A percentile compares a stretch with the other conserved stretches of the same genome.
Conservation (phyloP, 2,888 invertebrate genomes). For the Oscheius sp. region DNA sequence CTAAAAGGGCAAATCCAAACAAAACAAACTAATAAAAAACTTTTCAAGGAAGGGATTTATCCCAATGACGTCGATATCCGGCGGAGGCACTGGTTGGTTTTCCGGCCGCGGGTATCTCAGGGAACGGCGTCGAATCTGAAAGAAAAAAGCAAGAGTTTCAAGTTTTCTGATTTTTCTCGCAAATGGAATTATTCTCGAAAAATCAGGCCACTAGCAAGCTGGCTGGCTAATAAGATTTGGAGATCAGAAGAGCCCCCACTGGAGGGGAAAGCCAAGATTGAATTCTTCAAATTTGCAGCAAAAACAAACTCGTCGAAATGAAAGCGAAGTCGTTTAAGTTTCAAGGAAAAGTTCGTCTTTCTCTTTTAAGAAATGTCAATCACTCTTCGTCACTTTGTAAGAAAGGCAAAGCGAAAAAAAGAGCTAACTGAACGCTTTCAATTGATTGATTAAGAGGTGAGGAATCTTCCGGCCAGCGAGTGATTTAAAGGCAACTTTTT, state of each 20-base stretch:
- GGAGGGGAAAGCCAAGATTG: too few species aligned
- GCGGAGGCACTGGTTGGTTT: slow-evolving; percentile 40
- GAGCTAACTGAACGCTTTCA: slow-evolving; percentile 1
- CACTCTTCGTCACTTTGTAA: slow-evolving; percentile 22
- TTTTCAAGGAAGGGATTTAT: slow-evolving; percentile 15
- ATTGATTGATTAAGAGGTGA: too few species aligned
- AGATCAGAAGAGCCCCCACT: too few species aligned
- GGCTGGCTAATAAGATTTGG: too few species aligned
- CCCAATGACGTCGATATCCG: slow-evolving; percentile 37
- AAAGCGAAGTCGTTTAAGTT: too few species aligned
- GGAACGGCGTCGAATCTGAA: slow-evolving; percentile 24
- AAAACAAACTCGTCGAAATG: too few species aligned
- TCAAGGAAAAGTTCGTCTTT: too few species aligned
- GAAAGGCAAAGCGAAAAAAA: not conserved
- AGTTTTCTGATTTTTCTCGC: not conserved
- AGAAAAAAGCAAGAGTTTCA: not conserved
- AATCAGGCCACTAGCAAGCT: too few species aligned
- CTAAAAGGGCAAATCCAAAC: not conserved
- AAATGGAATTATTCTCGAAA: too few species aligned
- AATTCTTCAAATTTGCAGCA: too few species aligned
- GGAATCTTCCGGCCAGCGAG: too few species aligned
- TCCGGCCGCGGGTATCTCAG: slow-evolving; percentile 19
- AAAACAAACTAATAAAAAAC: not conserved
- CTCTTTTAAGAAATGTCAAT: not conserved
- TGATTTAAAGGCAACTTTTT: too few species aligned